Conservation (phyloP, 2,888 invertebrate genomes). For the Agriopis marginaria region DNA sequence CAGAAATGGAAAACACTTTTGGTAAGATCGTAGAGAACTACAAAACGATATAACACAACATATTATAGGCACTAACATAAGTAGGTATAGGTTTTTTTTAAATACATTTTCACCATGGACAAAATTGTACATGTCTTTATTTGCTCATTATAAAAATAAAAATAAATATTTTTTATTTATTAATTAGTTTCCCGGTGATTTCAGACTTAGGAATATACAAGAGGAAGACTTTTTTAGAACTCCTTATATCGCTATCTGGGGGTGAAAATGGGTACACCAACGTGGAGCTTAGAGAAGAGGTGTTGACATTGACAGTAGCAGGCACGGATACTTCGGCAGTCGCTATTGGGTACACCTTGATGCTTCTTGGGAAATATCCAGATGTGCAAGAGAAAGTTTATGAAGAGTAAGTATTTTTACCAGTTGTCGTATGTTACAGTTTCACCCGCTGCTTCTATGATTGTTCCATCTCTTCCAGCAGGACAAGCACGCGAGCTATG, state of each 20-base stretch:
- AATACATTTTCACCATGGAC: no score
- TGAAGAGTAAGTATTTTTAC: constrained; percentile 69
- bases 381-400: constrained; percentile 77
- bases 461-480: neutral
- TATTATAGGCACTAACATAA: no score
- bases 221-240: constrained; percentile 84
- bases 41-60: no score
- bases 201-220: constrained; percentile 68
- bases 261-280: constrained; percentile 81
- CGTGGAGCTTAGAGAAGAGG: constrained; percentile 85
- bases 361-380: constrained; percentile 77
- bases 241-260: constrained; percentile 81
- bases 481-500: no score
- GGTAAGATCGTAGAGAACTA: constrained; percentile 53
- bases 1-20: constrained; percentile 62
- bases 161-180: no score
- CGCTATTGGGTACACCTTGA: constrained; percentile 73
- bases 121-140: no score
- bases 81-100: no score
- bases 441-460: neutral
- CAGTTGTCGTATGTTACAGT: neutral
- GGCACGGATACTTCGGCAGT: constrained; percentile 84
- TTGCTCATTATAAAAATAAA: no score
- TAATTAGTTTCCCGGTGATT: constrained; percentile 3
- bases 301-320: constrained; percentile 85